These are phyloP conservation scores for Stictocephala bisonia DNA, from an alignment of 2,888 invertebrate species.

Conservation along the genomic window DNA sequence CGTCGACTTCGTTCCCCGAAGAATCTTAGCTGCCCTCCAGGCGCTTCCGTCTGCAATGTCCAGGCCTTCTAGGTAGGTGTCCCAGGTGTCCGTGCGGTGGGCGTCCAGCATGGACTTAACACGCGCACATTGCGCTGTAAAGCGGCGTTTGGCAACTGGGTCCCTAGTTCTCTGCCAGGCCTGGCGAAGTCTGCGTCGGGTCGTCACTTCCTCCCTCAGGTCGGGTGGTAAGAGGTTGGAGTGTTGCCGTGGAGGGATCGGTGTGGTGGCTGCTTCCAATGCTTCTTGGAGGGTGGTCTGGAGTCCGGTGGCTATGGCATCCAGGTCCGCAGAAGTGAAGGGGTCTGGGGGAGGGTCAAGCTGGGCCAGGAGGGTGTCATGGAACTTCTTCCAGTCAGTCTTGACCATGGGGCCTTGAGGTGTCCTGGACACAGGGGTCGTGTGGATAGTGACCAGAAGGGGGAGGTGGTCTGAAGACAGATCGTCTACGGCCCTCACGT, in stretches of 20 bases:
- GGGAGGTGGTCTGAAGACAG: slow-evolving; percentile 44
- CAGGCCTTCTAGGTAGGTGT: background rate
- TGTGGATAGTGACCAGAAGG: background rate
- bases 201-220: background rate
- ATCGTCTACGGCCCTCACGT: background rate
- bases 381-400: no score
- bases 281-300: background rate
- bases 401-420: background rate
- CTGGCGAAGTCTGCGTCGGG: background rate
- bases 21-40: background rate
- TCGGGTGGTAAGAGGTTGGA: background rate
- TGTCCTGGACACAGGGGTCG: background rate
- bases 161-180: background rate
- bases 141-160: no score
- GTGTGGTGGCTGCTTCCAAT: background rate
- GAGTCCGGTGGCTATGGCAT: background rate
- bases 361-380: background rate
- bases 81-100: background rate
- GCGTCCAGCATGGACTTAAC: no score
- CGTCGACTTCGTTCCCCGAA: background rate
- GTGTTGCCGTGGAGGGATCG: background rate
- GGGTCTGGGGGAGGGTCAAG: background rate
- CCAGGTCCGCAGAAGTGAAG: background rate
- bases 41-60: background rate
- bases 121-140: no score